Percentiles rank a stretch among this genome's conserved stretches.
phyloP scores from a whole-genome alignment of 2,113 vertebrate genomes.

The Rhinoderma darwinii region DNA sequence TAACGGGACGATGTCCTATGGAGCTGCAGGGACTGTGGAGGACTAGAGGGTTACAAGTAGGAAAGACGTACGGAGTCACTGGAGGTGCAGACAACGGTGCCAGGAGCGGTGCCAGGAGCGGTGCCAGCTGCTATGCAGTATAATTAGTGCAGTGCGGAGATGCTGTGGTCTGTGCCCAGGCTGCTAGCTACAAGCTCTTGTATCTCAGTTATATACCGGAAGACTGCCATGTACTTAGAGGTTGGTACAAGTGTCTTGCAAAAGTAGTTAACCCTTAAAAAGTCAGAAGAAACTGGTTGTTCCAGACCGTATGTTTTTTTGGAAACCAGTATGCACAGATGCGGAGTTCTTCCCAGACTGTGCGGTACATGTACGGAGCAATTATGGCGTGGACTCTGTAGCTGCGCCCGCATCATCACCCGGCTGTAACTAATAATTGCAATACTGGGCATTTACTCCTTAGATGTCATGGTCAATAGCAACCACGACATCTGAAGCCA shows the following conservation, averaged over 20 bases:
- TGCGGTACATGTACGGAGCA: too few relatives aligned
- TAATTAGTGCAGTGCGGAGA: not conserved
- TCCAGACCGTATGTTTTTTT: too few relatives aligned
- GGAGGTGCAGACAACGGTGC: not conserved
- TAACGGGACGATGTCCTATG: not conserved
- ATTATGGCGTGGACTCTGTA: too few relatives aligned
- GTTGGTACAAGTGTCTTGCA: not conserved
- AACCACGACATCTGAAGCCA: too few relatives aligned
- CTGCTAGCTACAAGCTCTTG: not conserved
- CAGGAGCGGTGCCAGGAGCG: constrained; percentile 19
- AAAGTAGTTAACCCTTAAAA: not conserved
- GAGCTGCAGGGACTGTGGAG: not conserved
- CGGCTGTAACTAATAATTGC: too few relatives aligned
- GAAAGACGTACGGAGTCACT: not conserved
- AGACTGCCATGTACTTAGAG: not conserved
- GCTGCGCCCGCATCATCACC: too few relatives aligned
- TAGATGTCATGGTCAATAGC: too few relatives aligned
- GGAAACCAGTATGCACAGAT: too few relatives aligned
- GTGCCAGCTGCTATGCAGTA: constrained; percentile 23
- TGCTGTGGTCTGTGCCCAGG: not conserved
- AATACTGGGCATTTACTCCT: too few relatives aligned
- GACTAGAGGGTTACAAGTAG: too few relatives aligned
- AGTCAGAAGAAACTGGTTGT: too few relatives aligned
- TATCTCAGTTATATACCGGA: rapidly evolving
- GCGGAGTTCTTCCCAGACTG: too few relatives aligned